Percentiles rank a stretch among this genome's conserved stretches.
phyloP scores from a whole-genome alignment of 2,888 invertebrate species.

The Drosophila testacea region DNA sequence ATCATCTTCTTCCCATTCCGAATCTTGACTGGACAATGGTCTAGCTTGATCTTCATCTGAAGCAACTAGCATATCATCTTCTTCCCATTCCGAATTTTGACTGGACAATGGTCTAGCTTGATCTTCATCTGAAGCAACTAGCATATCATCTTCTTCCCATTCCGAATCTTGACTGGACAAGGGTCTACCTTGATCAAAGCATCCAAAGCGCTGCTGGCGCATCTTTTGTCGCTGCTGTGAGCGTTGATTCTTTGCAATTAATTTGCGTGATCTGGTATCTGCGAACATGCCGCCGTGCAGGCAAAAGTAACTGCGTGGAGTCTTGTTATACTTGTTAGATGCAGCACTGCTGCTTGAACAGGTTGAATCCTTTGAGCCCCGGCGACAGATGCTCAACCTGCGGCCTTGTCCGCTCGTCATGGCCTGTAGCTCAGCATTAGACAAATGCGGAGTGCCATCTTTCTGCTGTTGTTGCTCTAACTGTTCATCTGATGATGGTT shows the following conservation, averaged over 20 bases:
- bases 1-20: too few relatives aligned
- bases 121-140: background rate
- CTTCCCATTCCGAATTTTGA: too few relatives aligned
- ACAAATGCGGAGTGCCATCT: constrained; percentile 43
- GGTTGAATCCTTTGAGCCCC: background rate
- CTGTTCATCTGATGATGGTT: constrained; percentile 12
- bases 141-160: background rate
- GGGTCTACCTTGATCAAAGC: constrained; percentile 50
- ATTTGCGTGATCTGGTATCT: constrained; percentile 40
- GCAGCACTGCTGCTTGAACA: constrained; percentile 38
- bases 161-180: constrained; percentile 9
- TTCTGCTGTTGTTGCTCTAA: constrained; percentile 4
- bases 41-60: too few relatives aligned
- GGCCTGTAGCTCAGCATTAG: constrained; percentile 17
- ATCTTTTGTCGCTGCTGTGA: constrained; percentile 42
- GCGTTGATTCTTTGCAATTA: constrained; percentile 14
- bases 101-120: too few relatives aligned
- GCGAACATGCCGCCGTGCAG: constrained; percentile 71
- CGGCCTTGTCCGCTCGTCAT: constrained; percentile 12
- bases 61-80: too few relatives aligned
- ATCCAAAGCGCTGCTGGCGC: constrained; percentile 41
- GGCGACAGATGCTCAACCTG: constrained; percentile 13
- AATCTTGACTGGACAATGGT: too few relatives aligned
- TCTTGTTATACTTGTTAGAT: constrained; percentile 29
- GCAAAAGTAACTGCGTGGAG: constrained; percentile 50